These are phyloP conservation scores for Temnopleurus reevesii DNA, from an alignment of 53 echinoderm and acorn worm genomes.

Conservation along the genomic window DNA sequence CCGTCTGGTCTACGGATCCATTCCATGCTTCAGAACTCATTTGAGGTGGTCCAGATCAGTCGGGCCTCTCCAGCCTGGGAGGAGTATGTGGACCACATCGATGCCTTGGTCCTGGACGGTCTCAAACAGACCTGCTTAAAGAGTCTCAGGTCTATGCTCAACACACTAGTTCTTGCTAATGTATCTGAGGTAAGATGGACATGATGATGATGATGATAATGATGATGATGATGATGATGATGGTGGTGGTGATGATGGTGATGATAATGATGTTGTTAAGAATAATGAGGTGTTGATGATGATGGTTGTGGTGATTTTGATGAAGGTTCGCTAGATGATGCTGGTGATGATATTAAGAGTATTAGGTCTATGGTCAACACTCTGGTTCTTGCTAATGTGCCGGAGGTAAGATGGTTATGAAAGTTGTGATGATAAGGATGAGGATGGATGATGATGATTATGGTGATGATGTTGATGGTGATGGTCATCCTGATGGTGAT, in stretches of 20 bases:
- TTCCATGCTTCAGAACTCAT: conserved; percentile 78
- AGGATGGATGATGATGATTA: no score
- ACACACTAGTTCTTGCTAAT: conserved; percentile 83
- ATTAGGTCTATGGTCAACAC: conserved; percentile 80
- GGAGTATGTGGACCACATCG: conserved; percentile 98
- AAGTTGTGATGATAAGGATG: no score
- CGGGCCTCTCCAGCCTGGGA: conserved; percentile 94
- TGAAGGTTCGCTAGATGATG: no score
- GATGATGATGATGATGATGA: no score
- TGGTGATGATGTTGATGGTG: no score
- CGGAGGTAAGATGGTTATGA: neutral
- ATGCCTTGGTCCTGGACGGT: conserved; percentile 94
- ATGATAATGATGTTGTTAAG: no score
- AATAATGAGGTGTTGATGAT: no score
- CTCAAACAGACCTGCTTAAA: conserved; percentile 88
- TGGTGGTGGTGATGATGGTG: no score
- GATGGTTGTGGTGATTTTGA: no score
- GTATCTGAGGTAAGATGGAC: conserved; percentile 72
- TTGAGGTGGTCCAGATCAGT: conserved; percentile 95
- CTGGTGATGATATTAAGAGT: conserved; percentile 80
- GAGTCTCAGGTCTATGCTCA: conserved; percentile 88
- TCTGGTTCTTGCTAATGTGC: conserved; percentile 67
- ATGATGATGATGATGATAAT: no score
- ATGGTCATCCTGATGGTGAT: no score
- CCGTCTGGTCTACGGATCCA: conserved; percentile 90